Percentiles rank a stretch among this genome's conserved stretches.
Evolutionary conservation across 2,888 invertebrate species (phyloP).

Genomic region (Scrobipalpa atriplicella): DNA sequence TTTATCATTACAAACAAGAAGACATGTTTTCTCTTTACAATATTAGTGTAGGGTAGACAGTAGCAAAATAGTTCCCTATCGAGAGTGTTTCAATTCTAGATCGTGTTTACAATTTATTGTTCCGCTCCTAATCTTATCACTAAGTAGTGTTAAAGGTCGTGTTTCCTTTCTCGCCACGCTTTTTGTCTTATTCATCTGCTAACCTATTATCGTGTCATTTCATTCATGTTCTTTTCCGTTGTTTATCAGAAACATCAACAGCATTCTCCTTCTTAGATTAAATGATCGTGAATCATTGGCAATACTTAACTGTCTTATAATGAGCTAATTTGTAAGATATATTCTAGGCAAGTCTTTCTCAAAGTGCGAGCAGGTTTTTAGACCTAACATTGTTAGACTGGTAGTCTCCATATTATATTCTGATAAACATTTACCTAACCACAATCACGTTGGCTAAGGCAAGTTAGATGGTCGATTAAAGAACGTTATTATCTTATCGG

Average conservation of each 20-base stretch:
- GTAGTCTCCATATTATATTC: not conserved
- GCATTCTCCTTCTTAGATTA: not conserved
- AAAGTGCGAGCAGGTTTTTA: not conserved
- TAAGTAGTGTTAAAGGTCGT: slow-evolving; percentile 5
- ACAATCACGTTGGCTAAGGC: too few species aligned
- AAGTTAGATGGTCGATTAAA: too few species aligned
- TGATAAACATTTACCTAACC: too few species aligned
- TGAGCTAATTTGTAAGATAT: slow-evolving; percentile 13
- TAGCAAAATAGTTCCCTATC: not conserved
- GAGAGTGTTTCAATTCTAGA: not conserved
- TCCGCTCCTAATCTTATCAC: slow-evolving; percentile 10
- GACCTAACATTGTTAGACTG: not conserved
- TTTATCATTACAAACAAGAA: too few species aligned
- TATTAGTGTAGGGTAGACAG: too few species aligned
- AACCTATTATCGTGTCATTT: slow-evolving; percentile 16
- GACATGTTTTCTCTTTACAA: too few species aligned
- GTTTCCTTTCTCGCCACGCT: not conserved
- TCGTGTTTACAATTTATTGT: slow-evolving; percentile 9
- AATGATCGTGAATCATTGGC: slow-evolving; percentile 16
- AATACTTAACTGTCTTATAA: slow-evolving; percentile 9
- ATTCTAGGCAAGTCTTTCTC: not conserved
- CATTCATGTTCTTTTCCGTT: slow-evolving; percentile 17
- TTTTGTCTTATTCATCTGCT: slow-evolving; percentile 17
- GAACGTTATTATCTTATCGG: too few species aligned
- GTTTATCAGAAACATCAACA: not conserved